Conservation (phyloP, 2,888 invertebrate species). For the Ophioninae sp. region DNA sequence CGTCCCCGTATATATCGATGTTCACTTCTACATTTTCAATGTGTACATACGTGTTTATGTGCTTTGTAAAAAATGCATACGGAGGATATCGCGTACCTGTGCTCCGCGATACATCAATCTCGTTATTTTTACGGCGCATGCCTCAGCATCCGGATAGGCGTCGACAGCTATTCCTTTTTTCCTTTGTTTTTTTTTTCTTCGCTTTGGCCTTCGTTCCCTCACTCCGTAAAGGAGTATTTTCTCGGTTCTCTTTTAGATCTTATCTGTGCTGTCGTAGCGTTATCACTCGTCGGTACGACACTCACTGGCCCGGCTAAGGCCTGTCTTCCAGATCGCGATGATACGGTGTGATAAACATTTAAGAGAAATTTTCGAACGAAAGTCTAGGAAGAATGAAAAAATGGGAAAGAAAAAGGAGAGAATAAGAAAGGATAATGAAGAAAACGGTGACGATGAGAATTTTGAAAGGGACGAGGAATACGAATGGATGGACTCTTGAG, state of each 20-base stretch:
- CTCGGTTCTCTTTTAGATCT: neutral
- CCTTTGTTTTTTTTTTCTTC: neutral
- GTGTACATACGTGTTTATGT: neutral
- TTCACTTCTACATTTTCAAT: neutral
- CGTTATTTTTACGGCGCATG: constrained; percentile 79
- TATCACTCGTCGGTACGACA: constrained; percentile 23
- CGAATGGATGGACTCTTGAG: neutral
- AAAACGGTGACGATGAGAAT: neutral
- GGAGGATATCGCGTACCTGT: constrained; percentile 73
- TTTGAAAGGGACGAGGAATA: neutral
- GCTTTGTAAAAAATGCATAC: constrained; percentile 61
- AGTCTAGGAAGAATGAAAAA: neutral
- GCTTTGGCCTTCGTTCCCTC: neutral
- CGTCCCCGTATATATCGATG: too few species aligned
- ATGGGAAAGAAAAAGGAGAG: neutral
- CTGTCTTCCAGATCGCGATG: neutral
- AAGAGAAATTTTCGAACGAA: neutral
- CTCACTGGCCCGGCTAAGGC: constrained; percentile 26
- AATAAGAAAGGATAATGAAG: neutral
- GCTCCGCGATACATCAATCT: constrained; percentile 80
- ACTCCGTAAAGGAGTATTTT: neutral
- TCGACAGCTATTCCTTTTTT: constrained; percentile 64
- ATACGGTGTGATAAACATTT: neutral
- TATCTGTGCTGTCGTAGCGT: constrained; percentile 9
- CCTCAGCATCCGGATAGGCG: constrained; percentile 77